phyloP scores from a whole-genome alignment of 1,140 invertebrate species.

The Coenobita brevimanus region DNA sequence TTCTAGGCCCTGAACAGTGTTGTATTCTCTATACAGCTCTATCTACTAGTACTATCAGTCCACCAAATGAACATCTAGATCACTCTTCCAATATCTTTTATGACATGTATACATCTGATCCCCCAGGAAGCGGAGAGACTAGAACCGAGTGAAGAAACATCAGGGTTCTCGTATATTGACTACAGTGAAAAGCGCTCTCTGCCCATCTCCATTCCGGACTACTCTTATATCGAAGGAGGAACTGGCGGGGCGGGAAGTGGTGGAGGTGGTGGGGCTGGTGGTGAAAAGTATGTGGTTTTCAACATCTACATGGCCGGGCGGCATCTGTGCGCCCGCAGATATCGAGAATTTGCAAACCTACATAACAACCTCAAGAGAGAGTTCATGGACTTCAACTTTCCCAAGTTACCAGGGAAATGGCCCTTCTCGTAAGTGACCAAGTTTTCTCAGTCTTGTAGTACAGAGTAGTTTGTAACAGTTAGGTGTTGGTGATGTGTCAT shows the following conservation, averaged over 20 bases:
- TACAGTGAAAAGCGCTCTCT: conserved; percentile 98
- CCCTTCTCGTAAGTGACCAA: conserved; percentile 85
- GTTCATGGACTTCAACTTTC: conserved; percentile 97
- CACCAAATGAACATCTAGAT: too few species aligned
- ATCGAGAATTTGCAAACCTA: conserved; percentile 94
- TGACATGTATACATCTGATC: too few species aligned
- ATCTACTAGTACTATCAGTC: too few species aligned
- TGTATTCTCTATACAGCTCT: too few species aligned
- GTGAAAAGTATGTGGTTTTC: conserved; percentile 95
- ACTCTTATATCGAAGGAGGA: conserved; percentile 80
- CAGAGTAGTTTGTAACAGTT: not conserved
- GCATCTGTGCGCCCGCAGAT: conserved; percentile 86
- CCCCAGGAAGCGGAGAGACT: conserved; percentile 86
- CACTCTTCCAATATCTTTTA: too few species aligned
- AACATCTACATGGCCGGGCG: conserved; percentile 99
- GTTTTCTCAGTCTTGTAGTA: not conserved
- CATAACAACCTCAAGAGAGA: conserved; percentile 95
- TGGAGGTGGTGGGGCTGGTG: conserved; percentile 76
- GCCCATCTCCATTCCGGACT: conserved; percentile 98
- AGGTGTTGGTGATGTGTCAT: not conserved
- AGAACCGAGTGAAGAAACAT: conserved; percentile 90
- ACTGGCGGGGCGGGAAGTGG: too few species aligned
- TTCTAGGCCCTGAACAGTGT: too few species aligned
- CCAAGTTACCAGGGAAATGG: conserved; percentile 99
- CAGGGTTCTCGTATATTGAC: conserved; percentile 93